A percentile compares a stretch with the other conserved stretches of the same genome.
These are phyloP conservation scores for Chironomus striatipennis DNA, from an alignment of 1,140 invertebrate genomes.

Conservation along the genomic window DNA sequence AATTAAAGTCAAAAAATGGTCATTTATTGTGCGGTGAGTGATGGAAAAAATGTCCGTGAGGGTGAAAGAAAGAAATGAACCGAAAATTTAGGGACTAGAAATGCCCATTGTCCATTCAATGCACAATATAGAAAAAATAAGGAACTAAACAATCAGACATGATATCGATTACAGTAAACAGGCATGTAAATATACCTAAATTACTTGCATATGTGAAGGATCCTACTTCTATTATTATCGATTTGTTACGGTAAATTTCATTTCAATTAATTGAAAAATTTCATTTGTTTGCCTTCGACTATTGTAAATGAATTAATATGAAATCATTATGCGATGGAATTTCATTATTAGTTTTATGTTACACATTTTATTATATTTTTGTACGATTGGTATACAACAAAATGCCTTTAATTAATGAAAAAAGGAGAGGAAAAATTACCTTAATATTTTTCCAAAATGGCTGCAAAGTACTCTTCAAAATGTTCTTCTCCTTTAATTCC, in stretches of 20 bases:
- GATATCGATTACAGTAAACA: not conserved
- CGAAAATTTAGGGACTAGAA: no score
- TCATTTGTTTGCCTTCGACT: not conserved
- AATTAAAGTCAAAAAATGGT: constrained; percentile 20
- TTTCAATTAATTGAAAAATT: constrained; percentile 11
- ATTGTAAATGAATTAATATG: not conserved
- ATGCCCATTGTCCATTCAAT: not conserved
- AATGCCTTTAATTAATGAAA: not conserved
- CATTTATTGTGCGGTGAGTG: constrained; percentile 14
- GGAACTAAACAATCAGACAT: not conserved
- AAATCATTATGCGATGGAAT: not conserved
- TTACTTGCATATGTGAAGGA: not conserved
- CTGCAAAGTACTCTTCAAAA: no score
- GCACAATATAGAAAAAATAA: not conserved
- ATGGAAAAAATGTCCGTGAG: not conserved
- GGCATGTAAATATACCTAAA: not conserved
- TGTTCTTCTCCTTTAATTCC: not conserved
- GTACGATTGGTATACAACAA: not conserved
- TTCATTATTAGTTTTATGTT: not conserved
- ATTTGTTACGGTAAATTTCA: constrained; percentile 21
- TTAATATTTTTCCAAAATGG: constrained; percentile 4
- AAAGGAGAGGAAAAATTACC: not conserved
- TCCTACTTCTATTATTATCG: not conserved
- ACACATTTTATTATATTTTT: not conserved
- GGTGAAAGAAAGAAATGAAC: no score